A percentile compares a stretch with the other conserved stretches of the same genome.
These are phyloP conservation scores for Perdita meconis DNA, from an alignment of 2,888 invertebrate genomes.

Conservation along the genomic window DNA sequence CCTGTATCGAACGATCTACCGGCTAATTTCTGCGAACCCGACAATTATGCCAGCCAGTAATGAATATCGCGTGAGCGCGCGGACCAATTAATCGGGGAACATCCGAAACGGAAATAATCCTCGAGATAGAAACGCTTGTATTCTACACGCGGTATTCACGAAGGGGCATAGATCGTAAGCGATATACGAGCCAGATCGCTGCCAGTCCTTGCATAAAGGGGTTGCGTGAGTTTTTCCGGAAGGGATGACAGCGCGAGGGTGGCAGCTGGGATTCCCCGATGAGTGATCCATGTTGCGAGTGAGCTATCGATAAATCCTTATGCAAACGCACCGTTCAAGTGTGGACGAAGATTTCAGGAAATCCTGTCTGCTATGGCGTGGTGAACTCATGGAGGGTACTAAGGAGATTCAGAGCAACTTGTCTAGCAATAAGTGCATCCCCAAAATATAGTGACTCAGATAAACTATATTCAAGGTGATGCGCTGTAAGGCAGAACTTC, in stretches of 20 bases:
- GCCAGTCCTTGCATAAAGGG: no score
- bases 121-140: conserved; percentile 19
- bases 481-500: no score
- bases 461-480: no score
- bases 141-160: neutral
- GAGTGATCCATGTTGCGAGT: neutral
- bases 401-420: no score
- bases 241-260: neutral
- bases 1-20: conserved; percentile 11
- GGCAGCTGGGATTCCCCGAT: neutral
- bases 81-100: conserved; percentile 54
- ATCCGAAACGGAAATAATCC: conserved; percentile 49
- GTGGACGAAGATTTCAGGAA: no score
- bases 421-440: no score
- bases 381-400: no score
- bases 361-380: no score
- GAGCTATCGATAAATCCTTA: neutral
- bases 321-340: no score
- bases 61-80: conserved; percentile 57
- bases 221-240: no score
- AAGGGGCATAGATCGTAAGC: conserved; percentile 9
- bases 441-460: no score
- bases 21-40: conserved; percentile 25
- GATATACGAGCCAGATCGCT: neutral
- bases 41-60: conserved; percentile 32